Evolutionary conservation across 2,888 invertebrate species (phyloP).

Genomic region (Salpingus planirostris): DNA sequence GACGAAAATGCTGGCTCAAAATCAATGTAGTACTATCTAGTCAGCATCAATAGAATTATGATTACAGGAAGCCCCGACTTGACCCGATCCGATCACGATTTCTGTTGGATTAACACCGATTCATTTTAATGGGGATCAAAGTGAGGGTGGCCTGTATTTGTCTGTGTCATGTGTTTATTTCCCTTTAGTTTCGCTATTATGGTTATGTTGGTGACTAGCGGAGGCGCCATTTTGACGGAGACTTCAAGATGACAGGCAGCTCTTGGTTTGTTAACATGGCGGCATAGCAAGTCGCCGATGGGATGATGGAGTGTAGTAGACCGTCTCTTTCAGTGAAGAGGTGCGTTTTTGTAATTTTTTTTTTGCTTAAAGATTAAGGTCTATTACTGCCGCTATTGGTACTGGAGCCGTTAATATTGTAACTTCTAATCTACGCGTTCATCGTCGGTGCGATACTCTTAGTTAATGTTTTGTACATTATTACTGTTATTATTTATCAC

Average conservation of each 20-base stretch:
- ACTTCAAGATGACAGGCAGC: no score
- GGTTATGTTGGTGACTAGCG: no score
- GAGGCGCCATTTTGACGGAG: no score
- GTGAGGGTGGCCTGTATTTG: no score
- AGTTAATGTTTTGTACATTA: constrained; percentile 13
- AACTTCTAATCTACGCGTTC: background rate
- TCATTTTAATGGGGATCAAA: no score
- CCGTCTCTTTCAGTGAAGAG: constrained; percentile 15
- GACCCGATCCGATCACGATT: no score
- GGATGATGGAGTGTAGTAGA: constrained; percentile 18
- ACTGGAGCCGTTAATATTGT: no score
- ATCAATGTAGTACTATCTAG: constrained; percentile 36
- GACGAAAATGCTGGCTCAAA: constrained; percentile 31
- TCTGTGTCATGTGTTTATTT: constrained; percentile 15
- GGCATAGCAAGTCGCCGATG: no score
- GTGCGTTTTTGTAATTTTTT: constrained; percentile 8
- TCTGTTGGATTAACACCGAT: no score
- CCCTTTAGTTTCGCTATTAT: no score
- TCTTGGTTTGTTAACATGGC: no score
- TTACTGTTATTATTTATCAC: constrained; percentile 15
- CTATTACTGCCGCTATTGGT: constrained; percentile 11
- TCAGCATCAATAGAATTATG: constrained; percentile 31
- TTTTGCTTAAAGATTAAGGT: constrained; percentile 18
- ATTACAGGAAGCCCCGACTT: no score
- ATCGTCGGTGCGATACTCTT: constrained; percentile 1